Evolutionary conservation across 2,113 vertebrate species (phyloP).

Genomic region (Odocoileus hemionus): DNA sequence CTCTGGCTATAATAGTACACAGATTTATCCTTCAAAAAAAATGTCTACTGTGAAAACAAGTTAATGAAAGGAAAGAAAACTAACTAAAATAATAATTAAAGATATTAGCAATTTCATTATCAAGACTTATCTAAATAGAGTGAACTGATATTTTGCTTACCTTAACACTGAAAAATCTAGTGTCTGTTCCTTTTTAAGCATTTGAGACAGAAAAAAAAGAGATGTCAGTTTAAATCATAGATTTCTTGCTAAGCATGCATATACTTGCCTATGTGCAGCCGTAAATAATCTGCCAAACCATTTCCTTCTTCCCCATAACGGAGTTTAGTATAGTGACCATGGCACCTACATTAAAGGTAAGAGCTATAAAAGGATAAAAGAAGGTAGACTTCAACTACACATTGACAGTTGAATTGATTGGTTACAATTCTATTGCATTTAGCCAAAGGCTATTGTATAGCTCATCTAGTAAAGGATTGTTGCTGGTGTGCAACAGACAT

Average conservation of each 20-base stretch:
- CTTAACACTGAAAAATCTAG: conserved; percentile 32
- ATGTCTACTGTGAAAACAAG: conserved; percentile 62
- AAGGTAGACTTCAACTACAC: background rate
- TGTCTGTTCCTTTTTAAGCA: conserved; percentile 13
- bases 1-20: conserved; percentile 72
- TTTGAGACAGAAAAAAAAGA: background rate
- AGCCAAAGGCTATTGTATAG: background rate
- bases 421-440: conserved; percentile 33
- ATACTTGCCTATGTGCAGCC: background rate
- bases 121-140: conserved; percentile 53
- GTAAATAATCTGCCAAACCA: background rate
- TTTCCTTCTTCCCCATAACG: background rate
- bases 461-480: conserved; percentile 29
- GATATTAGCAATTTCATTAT: conserved; percentile 53
- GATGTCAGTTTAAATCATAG: conserved; percentile 14
- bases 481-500: background rate
- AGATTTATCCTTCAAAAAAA: conserved; percentile 68
- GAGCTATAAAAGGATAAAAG: background rate
- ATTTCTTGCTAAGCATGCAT: conserved; percentile 3
- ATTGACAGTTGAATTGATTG: background rate
- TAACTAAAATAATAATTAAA: conserved; percentile 15
- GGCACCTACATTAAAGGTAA: background rate
- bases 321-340: background rate
- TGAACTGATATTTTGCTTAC: conserved; percentile 45
- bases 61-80: conserved; percentile 67